Conservation (phyloP, 2,797 vertebrate species). For the Schizothorax lantsangensis region DNA sequence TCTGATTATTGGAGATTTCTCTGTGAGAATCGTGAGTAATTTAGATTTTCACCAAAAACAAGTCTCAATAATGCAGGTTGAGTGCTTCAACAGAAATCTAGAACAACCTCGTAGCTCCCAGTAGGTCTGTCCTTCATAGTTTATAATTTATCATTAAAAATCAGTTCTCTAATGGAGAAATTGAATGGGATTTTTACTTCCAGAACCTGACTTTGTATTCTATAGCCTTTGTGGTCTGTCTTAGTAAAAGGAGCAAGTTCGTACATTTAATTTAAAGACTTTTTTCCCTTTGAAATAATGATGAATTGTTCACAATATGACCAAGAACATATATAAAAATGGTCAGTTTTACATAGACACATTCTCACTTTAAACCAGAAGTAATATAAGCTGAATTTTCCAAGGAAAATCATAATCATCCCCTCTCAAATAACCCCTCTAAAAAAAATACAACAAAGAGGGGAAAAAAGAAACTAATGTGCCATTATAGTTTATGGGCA, state of each 20-base stretch:
- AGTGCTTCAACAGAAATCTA: background rate
- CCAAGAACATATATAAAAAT: background rate
- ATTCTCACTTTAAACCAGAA: background rate
- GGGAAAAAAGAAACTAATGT: conserved; percentile 23
- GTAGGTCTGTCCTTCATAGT: background rate
- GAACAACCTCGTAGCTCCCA: background rate
- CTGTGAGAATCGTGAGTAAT: background rate
- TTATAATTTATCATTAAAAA: background rate
- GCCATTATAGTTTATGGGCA: conserved; percentile 14
- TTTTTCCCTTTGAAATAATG: background rate
- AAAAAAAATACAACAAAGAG: background rate
- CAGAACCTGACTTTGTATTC: background rate
- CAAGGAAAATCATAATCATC: conserved; percentile 1
- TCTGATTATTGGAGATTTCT: background rate
- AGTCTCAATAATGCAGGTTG: no score
- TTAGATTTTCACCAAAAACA: background rate
- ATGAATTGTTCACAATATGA: background rate
- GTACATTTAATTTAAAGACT: background rate
- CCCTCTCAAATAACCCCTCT: background rate
- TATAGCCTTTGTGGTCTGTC: background rate
- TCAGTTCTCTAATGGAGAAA: background rate
- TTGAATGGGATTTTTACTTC: conserved; percentile 9
- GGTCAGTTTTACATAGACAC: background rate
- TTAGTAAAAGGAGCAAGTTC: background rate
- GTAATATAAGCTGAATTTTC: background rate